Percentiles rank a stretch among this genome's conserved stretches.
Evolutionary conservation across 2,888 invertebrate genomes (phyloP).

Genomic region (Polymixis lichenea): DNA sequence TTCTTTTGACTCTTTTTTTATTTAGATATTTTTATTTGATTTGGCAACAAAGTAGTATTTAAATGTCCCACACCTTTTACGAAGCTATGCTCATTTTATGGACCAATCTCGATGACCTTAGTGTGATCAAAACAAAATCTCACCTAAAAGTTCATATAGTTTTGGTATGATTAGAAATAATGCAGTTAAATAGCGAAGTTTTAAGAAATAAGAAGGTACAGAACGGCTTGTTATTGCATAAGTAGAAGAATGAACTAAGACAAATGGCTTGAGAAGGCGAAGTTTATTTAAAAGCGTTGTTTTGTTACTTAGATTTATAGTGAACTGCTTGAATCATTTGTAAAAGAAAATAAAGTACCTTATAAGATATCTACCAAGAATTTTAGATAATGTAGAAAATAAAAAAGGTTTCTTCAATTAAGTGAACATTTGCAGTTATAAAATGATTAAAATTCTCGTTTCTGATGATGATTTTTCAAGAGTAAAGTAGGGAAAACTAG

Average conservation of each 20-base stretch:
- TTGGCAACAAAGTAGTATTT: too few relatives aligned
- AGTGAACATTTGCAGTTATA: too few relatives aligned
- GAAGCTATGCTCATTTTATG: neutral
- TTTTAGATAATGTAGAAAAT: too few relatives aligned
- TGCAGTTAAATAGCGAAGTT: neutral
- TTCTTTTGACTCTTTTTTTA: neutral
- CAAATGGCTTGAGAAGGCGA: conserved; percentile 15
- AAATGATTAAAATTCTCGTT: neutral
- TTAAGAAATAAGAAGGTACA: neutral
- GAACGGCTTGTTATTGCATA: conserved; percentile 2
- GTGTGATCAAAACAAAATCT: neutral
- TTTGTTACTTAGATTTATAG: neutral
- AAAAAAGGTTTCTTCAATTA: neutral
- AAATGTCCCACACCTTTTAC: too few relatives aligned
- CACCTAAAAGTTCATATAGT: neutral
- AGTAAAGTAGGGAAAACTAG: conserved; percentile 6
- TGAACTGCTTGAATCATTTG: neutral
- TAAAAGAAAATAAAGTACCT: neutral
- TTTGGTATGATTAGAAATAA: neutral
- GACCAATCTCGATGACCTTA: neutral
- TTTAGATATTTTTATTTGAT: too few relatives aligned
- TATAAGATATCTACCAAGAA: too few relatives aligned
- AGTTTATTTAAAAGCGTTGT: conserved; percentile 33
- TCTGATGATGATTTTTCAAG: neutral
- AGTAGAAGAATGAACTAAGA: conserved; percentile 13